Conservation (phyloP, 1,140 invertebrate species). For the Araneus ventricosus region DNA sequence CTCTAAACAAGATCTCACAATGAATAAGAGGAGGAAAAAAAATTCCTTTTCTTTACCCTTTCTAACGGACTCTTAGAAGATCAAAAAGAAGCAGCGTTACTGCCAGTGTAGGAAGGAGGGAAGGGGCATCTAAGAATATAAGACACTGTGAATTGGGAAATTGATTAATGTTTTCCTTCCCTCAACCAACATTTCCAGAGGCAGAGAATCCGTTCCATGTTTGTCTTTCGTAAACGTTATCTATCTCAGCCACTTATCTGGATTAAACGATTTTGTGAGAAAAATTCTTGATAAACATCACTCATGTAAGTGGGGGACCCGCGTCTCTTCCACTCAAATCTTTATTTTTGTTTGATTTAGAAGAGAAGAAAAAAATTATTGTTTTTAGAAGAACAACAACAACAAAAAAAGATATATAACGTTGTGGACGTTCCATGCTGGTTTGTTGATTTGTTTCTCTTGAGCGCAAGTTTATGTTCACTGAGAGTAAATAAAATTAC, state of each 20-base stretch:
- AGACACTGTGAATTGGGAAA: background rate
- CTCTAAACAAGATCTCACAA: too few species aligned
- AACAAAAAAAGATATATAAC: too few species aligned
- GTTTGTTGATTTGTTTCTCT: too few species aligned
- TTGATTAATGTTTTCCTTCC: background rate
- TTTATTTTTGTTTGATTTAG: background rate
- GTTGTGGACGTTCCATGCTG: too few species aligned
- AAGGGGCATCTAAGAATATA: background rate
- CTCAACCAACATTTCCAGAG: background rate
- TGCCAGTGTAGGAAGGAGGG: too few species aligned
- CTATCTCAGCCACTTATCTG: background rate
- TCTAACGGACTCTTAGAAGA: too few species aligned
- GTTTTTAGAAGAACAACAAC: too few species aligned
- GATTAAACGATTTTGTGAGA: background rate
- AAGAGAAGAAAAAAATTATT: background rate
- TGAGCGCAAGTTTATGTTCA: too few species aligned
- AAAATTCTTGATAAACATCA: background rate
- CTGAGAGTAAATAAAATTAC: too few species aligned
- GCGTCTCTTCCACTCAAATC: background rate
- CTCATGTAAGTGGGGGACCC: background rate
- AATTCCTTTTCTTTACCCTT: too few species aligned
- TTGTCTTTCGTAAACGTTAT: background rate
- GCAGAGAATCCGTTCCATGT: background rate
- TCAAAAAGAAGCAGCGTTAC: too few species aligned
- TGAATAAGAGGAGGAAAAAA: too few species aligned